phyloP scores from a whole-genome alignment of 2,113 vertebrate species.

The Heterotilapia buettikoferi region DNA sequence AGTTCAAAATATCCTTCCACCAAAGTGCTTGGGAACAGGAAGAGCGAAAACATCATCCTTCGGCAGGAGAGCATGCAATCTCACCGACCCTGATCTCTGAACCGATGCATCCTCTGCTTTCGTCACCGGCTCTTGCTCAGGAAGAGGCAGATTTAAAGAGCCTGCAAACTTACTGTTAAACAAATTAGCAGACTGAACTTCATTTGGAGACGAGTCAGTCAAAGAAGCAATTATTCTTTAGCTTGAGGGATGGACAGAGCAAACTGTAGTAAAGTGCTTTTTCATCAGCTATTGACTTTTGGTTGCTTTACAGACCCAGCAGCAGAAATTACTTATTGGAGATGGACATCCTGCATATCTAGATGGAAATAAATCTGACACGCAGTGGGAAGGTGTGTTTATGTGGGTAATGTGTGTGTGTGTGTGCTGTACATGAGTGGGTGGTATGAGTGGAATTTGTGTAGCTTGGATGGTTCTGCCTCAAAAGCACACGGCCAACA shows the following conservation, averaged over 20 bases:
- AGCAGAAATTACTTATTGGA: constrained; percentile 39
- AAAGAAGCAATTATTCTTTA: background rate
- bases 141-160: constrained; percentile 17
- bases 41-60: constrained; percentile 31
- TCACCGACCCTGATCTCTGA: constrained; percentile 45
- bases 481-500: constrained; percentile 23
- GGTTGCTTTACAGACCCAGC: constrained; percentile 17
- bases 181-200: constrained; percentile 11
- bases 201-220: background rate
- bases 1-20: constrained; percentile 33
- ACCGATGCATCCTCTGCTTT: constrained; percentile 37
- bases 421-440: background rate
- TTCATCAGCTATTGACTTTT: constrained; percentile 49
- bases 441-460: constrained; percentile 41
- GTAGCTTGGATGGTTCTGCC: constrained; percentile 18
- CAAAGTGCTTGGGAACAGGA: constrained; percentile 47
- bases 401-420: background rate
- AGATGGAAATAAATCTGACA: constrained; percentile 34
- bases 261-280: constrained; percentile 23
- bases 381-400: background rate
- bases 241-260: background rate
- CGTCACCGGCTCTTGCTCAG: constrained; percentile 5
- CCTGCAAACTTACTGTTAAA: background rate
- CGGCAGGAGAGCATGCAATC: constrained; percentile 10
- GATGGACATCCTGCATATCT: constrained; percentile 27